A percentile compares a stretch with the other conserved stretches of the same genome.
Conservation (phyloP, 2,113 vertebrate genomes). For the Gallinago media region DNA sequence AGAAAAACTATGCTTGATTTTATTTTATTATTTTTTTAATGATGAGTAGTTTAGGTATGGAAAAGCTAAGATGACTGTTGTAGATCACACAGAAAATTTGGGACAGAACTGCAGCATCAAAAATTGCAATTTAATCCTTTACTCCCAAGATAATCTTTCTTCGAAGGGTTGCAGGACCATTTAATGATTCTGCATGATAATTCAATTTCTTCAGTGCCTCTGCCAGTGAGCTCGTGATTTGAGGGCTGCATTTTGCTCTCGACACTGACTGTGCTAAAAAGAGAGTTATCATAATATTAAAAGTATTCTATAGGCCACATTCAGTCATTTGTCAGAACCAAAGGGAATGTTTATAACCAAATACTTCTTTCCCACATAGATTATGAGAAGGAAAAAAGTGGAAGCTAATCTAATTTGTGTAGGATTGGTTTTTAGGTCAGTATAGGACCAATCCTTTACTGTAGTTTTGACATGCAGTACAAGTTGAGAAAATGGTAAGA, state of each 20-base stretch:
- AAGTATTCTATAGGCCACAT: neutral
- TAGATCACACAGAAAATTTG: neutral
- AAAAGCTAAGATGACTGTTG: neutral
- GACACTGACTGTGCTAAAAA: neutral
- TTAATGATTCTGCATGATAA: neutral
- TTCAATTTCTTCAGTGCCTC: neutral
- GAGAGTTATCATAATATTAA: neutral
- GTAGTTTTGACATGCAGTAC: neutral
- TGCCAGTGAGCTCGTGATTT: neutral
- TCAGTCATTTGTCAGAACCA: neutral
- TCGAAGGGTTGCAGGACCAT: neutral
- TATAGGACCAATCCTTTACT: neutral
- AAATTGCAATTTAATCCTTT: neutral
- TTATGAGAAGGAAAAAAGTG: neutral
- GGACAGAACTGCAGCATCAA: neutral
- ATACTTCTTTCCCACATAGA: neutral
- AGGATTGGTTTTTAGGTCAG: neutral
- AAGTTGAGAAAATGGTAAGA: neutral
- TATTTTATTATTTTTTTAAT: neutral
- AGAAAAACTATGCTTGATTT: neutral
- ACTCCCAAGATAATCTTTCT: neutral
- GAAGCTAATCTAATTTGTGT: neutral
- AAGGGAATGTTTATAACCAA: fast-evolving
- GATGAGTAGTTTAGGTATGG: neutral
- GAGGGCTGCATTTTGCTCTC: neutral